A percentile compares a stretch with the other conserved stretches of the same genome.
These are phyloP conservation scores for Brenthis daphne DNA, from an alignment of 2,888 invertebrate species.

Conservation along the genomic window DNA sequence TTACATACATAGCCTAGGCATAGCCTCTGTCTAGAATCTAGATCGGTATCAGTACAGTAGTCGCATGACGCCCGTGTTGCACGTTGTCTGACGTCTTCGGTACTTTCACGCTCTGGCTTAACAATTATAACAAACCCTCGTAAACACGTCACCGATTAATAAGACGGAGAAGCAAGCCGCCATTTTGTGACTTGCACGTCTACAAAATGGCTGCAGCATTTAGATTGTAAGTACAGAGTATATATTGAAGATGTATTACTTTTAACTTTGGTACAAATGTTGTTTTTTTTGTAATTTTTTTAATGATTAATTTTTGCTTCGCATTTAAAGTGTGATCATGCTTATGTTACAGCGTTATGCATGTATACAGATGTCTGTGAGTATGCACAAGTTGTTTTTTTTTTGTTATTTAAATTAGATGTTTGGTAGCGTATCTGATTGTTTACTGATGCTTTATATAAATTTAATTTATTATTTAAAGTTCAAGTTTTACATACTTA, in stretches of 20 bases:
- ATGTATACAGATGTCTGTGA: constrained; percentile 78
- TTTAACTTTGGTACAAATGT: constrained; percentile 69
- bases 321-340: constrained; percentile 80
- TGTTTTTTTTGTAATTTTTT: constrained; percentile 60
- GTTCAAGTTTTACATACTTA: constrained; percentile 50
- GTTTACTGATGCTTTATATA: constrained; percentile 41
- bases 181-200: constrained; percentile 61
- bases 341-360: constrained; percentile 80
- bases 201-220: constrained; percentile 68
- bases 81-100: constrained; percentile 48
- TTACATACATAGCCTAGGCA: constrained; percentile 7
- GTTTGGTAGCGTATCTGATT: constrained; percentile 65
- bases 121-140: constrained; percentile 37
- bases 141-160: constrained; percentile 38
- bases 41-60: constrained; percentile 35
- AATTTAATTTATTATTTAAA: constrained; percentile 43
- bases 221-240: constrained; percentile 76
- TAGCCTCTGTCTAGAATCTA: constrained; percentile 12
- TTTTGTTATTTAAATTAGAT: constrained; percentile 55
- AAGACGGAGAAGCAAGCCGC: constrained; percentile 54
- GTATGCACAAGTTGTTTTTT: constrained; percentile 79
- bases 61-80: constrained; percentile 50
- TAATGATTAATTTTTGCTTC: constrained; percentile 67
- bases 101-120: constrained; percentile 44
- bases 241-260: constrained; percentile 58